Conservation (phyloP, 2,113 vertebrate genomes). For the Excalfactoria chinensis region DNA sequence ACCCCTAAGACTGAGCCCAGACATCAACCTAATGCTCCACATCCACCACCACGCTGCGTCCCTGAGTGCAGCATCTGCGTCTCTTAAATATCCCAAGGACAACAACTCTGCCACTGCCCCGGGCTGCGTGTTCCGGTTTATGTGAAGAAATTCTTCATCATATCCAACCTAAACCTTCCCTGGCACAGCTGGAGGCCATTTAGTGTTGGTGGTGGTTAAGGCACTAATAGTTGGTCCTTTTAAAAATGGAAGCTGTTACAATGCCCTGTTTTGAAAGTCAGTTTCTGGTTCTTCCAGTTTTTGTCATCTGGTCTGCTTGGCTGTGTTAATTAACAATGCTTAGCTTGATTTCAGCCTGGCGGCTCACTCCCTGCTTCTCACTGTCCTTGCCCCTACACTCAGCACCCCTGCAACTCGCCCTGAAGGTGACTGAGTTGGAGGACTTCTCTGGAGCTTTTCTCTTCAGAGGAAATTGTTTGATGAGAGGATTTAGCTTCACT, state of each 20-base stretch:
- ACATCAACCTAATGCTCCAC: neutral
- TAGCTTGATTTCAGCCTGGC: neutral
- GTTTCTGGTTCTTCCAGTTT: neutral
- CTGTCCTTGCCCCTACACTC: neutral
- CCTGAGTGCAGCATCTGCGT: neutral
- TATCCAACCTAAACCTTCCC: neutral
- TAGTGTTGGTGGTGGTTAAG: neutral
- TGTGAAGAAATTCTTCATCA: neutral
- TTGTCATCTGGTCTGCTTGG: neutral
- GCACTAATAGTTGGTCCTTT: neutral
- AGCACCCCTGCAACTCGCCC: neutral
- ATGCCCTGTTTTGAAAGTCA: neutral
- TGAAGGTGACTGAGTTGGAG: neutral
- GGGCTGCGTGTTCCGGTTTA: neutral
- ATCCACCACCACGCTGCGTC: neutral
- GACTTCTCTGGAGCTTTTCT: neutral
- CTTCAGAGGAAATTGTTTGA: neutral
- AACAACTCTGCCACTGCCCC: neutral
- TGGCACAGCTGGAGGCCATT: no score
- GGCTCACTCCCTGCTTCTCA: neutral
- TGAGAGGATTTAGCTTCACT: neutral
- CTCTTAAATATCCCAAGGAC: neutral
- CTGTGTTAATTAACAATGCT: accelerated
- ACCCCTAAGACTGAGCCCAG: neutral
- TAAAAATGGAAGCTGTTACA: neutral